Base-by-base conservation (phyloP, 2,797 vertebrate genomes). In the Cuculus canorus region DNA sequence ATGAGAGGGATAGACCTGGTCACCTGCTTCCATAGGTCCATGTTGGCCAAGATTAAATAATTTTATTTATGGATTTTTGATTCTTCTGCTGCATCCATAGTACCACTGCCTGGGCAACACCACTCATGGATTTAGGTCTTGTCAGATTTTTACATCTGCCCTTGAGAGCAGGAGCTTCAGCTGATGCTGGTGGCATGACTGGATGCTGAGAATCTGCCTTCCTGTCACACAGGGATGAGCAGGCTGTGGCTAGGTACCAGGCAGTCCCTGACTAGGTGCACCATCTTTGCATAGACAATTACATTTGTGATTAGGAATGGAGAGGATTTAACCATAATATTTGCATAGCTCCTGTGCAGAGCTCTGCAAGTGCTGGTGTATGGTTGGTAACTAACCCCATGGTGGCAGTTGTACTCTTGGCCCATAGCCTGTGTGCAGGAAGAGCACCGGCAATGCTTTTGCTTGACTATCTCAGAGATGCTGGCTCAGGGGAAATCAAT, bases 321-420 rank as follows among this genome's bases (percentile, higher is more conserved):
- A 86, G 72, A 82, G 52, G 82, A 81, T 93, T 75, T 66, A 65
- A 48, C 84, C 61, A 23, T 66, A 71, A 10, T n/a, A 86, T 97
- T 95, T 96, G 88, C 95, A 92, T 64, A 68, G 45, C 41, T 78
- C 45, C 35, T 53, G 50, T 52, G 69, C 59, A 81, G 50, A 65
- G 64, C 56, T 57, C 28, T 63, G 76, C 28, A 45, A 66, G 60
- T 43, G n/a, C 70, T 61, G 57, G 4, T 7, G 2, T 30, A 9
- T 0, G 0, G 39, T 48, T 5, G 0, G 24, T 52, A 76, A 43
- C 2, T 4, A 66, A 17, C 17, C 33, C 69, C 0, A 0, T 43
- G 24, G 24, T 71, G 43, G 30, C 70, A 86, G 0, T 48, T 0
- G 0, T 3, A 7, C 39, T 37, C n/a, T 24, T 53, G 33, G 27